Percentiles rank a stretch among this genome's conserved stretches.
Conservation (phyloP, 2,113 vertebrate genomes). For the Halichoerus grypus region DNA sequence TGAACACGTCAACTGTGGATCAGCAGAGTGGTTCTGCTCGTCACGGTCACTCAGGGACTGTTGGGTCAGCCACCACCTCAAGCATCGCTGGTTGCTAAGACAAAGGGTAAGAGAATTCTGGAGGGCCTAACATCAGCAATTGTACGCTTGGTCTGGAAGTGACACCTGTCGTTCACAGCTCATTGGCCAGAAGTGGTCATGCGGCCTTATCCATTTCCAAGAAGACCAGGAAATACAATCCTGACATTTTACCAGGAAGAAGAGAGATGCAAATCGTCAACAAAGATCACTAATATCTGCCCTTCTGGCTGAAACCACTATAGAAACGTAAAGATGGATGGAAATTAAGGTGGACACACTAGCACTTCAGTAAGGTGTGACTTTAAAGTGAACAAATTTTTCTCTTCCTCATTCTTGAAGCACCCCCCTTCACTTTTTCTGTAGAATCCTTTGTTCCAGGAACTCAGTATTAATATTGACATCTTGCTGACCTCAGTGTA, state of each 20-base stretch:
- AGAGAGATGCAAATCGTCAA: not conserved
- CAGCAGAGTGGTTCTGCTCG: not conserved
- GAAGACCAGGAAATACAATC: not conserved
- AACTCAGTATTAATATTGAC: not conserved
- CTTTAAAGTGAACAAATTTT: not conserved
- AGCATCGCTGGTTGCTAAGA: not conserved
- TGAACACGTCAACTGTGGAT: constrained; percentile 34
- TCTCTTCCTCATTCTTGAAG: not conserved
- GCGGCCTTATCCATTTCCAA: not conserved
- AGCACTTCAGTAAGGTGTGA: not conserved
- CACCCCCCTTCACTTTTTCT: not conserved
- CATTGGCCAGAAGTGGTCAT: not conserved
- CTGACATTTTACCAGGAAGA: not conserved
- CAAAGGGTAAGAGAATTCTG: constrained; percentile 11
- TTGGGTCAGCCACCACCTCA: not conserved
- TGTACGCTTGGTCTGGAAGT: not conserved
- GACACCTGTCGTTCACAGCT: not conserved
- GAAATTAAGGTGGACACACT: not conserved
- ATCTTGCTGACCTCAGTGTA: not conserved
- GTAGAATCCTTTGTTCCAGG: not conserved
- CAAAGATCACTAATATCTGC: not conserved
- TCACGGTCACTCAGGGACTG: not conserved
- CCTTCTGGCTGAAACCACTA: not conserved
- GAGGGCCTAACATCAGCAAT: not conserved
- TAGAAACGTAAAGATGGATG: not conserved